Base-by-base conservation (phyloP, 2,113 vertebrate species). In the Agelaius phoeniceus region DNA sequence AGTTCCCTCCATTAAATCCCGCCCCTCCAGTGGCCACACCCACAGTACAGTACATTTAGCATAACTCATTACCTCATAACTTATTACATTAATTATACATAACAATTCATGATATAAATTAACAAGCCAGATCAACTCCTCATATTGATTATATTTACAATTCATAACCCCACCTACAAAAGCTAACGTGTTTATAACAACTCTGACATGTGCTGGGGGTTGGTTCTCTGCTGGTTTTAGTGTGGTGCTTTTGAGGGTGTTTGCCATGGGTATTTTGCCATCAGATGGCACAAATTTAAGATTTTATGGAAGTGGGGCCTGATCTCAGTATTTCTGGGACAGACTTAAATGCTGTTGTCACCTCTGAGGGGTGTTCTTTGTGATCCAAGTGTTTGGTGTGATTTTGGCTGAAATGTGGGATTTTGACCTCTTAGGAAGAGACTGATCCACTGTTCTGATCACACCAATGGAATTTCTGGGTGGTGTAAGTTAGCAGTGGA, bases 311-410 rank as follows among this genome's bases (percentile, higher is more conserved):
- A 85, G 8, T 26, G 35, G 7, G 21, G 66, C 11, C 35, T 68
- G 28, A 15, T 22, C 11, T 69, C 22, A 6, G 10, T 39, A 4
- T 46, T 49, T 49, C 65, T 78, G 10, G 16, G 55, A 49, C 37
- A 55, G 22, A 7, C 4, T n/a, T 27, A 22, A 51, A 24, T 51
- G 58, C 24, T 22, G 16, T 27, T 48, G 39, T 54, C 80, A 72
- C 69, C 44, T 58, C 69, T 58, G 55, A 35, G 15, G 72, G 35
- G 9, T 49, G 54, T 72, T 87, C 43, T 61, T 84, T 51, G n/a
- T 13, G 31, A 88, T 87, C 86, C 74, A 93, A 94, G 90, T 75
- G 86, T 48, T 96, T 95, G 94, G 91, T 67, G 46, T 55, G 89
- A 89, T 68, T 89, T 91, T 85, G 71, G 37, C 10, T 93, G 66